phyloP scores from a whole-genome alignment of 2,888 invertebrate species.

The Callosobruchus maculatus region DNA sequence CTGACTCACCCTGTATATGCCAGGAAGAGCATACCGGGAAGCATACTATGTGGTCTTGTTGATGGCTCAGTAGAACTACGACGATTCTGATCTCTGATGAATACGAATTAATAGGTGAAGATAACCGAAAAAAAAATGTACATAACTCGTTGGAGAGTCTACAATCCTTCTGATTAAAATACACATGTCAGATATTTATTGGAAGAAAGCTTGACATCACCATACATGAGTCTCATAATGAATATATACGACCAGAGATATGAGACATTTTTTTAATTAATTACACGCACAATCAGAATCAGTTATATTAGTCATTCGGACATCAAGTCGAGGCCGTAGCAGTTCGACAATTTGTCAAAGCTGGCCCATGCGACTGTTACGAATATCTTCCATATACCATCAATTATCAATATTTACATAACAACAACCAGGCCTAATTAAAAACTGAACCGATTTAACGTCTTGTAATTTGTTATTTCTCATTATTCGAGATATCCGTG shows the following conservation, averaged over 20 bases:
- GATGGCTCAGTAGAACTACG: too few species aligned
- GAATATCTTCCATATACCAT: conserved; percentile 10
- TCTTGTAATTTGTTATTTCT: conserved; percentile 18
- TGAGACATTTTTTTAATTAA: background rate
- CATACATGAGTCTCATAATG: too few species aligned
- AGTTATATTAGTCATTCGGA: background rate
- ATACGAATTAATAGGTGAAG: too few species aligned
- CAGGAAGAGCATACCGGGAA: too few species aligned
- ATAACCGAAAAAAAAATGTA: too few species aligned
- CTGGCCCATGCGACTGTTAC: background rate
- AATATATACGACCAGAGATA: background rate
- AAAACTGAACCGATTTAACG: conserved; percentile 21
- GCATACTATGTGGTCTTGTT: too few species aligned
- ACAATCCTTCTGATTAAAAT: too few species aligned
- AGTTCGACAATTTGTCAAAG: background rate
- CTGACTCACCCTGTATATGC: too few species aligned
- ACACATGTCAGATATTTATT: too few species aligned
- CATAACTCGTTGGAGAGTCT: too few species aligned
- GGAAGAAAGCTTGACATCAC: too few species aligned
- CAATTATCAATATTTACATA: conserved; percentile 25
- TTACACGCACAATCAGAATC: background rate
- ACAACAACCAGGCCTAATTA: conserved; percentile 25
- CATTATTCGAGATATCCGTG: conserved; percentile 16
- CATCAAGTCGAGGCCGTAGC: background rate
- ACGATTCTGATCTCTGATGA: too few species aligned